These are phyloP conservation scores for Oreochromis spilurus DNA, from an alignment of 2,113 vertebrate genomes.

Conservation along the genomic window DNA sequence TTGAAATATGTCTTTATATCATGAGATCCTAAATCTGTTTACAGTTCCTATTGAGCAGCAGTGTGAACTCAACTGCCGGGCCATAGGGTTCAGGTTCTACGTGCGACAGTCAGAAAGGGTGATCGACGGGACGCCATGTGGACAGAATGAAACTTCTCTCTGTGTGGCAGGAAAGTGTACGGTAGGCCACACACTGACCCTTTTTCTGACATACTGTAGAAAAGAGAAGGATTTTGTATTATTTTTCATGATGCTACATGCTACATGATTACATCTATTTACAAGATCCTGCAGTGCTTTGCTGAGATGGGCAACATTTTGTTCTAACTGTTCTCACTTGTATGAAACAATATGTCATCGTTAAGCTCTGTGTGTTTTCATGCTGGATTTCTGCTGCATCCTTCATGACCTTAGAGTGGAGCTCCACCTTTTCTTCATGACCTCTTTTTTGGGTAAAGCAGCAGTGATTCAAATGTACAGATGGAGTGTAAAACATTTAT, in stretches of 20 bases:
- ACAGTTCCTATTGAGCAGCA: slow-evolving; percentile 80
- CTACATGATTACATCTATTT: background rate
- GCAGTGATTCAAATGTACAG: background rate
- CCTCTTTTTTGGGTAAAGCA: background rate
- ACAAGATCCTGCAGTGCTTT: background rate
- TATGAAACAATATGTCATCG: background rate
- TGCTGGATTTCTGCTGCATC: background rate
- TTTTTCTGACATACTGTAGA: background rate
- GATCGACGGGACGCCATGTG: slow-evolving; percentile 89
- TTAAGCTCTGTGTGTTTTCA: background rate
- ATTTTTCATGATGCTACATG: background rate
- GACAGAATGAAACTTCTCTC: slow-evolving; percentile 77
- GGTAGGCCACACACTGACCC: slow-evolving; percentile 67
- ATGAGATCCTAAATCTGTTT: background rate
- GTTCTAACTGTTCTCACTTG: background rate
- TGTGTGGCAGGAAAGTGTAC: slow-evolving; percentile 88
- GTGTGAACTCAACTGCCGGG: slow-evolving; percentile 90
- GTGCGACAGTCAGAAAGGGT: slow-evolving; percentile 84
- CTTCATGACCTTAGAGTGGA: background rate
- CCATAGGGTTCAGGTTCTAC: slow-evolving; percentile 89
- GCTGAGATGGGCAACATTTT: background rate
- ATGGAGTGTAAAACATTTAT: background rate
- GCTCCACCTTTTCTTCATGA: background rate
- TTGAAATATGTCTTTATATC: background rate
- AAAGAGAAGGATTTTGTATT: background rate